Evolutionary conservation across 2,797 vertebrate genomes (phyloP), one percentile per base, ranked within the genome.

Genomic region (Dallia pectoralis): DNA sequence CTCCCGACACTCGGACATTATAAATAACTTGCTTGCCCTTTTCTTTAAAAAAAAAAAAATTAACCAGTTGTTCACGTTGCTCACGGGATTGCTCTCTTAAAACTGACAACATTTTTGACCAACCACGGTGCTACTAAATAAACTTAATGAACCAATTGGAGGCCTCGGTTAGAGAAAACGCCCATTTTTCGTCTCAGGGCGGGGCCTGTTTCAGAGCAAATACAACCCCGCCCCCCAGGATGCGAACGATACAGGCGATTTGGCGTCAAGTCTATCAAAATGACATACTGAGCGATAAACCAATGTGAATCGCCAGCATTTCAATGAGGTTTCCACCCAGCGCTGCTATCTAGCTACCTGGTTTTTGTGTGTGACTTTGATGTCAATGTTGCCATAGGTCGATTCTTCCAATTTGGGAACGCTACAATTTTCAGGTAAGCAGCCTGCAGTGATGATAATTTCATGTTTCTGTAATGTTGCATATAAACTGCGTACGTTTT

Each of bases 341-440:
- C 74, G 77, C 73, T 70, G 69, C 61, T 63, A 67, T 65, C 67
- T 59, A 53, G 49, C 49, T 53, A n/a, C 49, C 11, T 8, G 1
- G 6, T 40, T 40, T 44, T 12, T 11, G 6, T 12, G 9, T n/a
- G 7, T 53, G 4, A 53, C 15, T 6, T 53, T 40, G 88, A 91
- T 92, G 89, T 71, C 71, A 76, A 84, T 84, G 86, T 77, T 72
- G 68, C 47, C 36, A 49, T 78, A 48, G 70, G 70, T 69, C 53
- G 75, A 9, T 56, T 59, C 22, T 25, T 78, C 61, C 80, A 85
- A 87, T 87, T 83, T 73, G 18, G 18, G 76, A 81, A 86, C 68
- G 71, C 77, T 79, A 73, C 72, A 22, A 80, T 40, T 30, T 79
- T 86, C 82, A 81, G 87, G 93, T 94, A 77, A 94, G 93, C 85